A percentile compares a stretch with the other conserved stretches of the same genome.
Conservation (phyloP, 2,888 invertebrate genomes). For the Elegia similella region DNA sequence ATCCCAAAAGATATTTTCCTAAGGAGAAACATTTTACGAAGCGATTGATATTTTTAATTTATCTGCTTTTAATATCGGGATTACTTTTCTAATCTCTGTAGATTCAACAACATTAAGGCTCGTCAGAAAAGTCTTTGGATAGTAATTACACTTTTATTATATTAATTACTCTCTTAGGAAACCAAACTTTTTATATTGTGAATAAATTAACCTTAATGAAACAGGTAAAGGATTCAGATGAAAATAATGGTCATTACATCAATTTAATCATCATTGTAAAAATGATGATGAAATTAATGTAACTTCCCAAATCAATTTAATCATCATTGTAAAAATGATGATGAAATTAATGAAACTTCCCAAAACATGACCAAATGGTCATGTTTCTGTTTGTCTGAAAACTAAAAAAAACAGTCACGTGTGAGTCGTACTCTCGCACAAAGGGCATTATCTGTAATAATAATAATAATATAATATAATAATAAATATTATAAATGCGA, state of each 20-base stretch:
- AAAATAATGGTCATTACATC: neutral
- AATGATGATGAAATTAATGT: no score
- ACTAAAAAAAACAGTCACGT: no score
- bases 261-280: no score
- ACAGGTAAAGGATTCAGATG: neutral
- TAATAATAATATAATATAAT: no score
- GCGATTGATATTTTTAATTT: constrained; percentile 20
- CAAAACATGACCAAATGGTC: no score
- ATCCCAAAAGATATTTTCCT: constrained; percentile 16
- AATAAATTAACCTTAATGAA: neutral
- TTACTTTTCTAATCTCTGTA: constrained; percentile 19
- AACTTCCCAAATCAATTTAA: no score
- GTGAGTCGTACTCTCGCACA: no score
- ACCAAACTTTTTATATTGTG: neutral
- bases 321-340: no score
- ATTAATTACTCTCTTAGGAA: neutral
- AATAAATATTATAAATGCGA: no score
- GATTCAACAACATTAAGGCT: constrained; percentile 14
- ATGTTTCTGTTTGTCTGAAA: no score
- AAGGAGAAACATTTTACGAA: constrained; percentile 8
- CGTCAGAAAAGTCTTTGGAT: neutral
- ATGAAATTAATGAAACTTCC: no score
- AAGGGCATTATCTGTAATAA: no score
- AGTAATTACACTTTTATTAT: constrained; percentile 12
- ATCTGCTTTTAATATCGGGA: constrained; percentile 17